Evolutionary conservation across 2,888 invertebrate species (phyloP), one percentile per base, ranked within the genome.

Genomic region (Campopleginae sp.): DNA sequence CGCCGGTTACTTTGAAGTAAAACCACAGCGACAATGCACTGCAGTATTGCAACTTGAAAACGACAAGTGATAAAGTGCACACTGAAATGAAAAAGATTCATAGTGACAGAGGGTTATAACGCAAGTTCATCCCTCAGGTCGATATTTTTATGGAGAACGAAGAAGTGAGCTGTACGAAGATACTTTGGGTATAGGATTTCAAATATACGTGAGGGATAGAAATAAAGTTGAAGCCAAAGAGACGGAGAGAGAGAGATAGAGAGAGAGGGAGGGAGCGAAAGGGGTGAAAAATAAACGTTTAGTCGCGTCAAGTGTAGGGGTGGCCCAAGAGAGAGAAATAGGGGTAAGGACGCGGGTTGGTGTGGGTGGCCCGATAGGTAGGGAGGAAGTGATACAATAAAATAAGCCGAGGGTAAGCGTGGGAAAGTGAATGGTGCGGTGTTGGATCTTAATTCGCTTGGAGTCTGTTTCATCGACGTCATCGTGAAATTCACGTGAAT

Each of bases 121-220:
- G 65, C 27, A 38, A 38, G 42, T 54, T 38, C 27, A 54, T 72
- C 58, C 72, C 58, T 48, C n/a, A 42, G 77, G 23, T 66, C 66
- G 48, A 31, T 66, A 54, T 68, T 42, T 77, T 68, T 48, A 23
- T 48, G 42, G 17, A 42, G 48, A 74, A 48, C 23, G 42, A 51
- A 42, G 23, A 12, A 65, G 48, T 31, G 77, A 54, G 44, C 27
- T 77, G 68, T 68, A 76, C n/a, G 65, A 76, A 48, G 65, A 65
- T 65, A 54, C 77, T 66, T 58, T 68, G 77, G 54, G n/a, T 68
- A 68, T 66, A 77, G 77, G 42, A 68, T 68, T 68, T 54, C 77
- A 68, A 46, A 75, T 54, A 23, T 27, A 75, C 65, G 23, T 44
- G 31, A 31, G 46, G 6, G 75, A 63, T 44, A 48, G 54, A 38